phyloP scores from a whole-genome alignment of 2,113 vertebrate species.

The Cinclus mexicanus region DNA sequence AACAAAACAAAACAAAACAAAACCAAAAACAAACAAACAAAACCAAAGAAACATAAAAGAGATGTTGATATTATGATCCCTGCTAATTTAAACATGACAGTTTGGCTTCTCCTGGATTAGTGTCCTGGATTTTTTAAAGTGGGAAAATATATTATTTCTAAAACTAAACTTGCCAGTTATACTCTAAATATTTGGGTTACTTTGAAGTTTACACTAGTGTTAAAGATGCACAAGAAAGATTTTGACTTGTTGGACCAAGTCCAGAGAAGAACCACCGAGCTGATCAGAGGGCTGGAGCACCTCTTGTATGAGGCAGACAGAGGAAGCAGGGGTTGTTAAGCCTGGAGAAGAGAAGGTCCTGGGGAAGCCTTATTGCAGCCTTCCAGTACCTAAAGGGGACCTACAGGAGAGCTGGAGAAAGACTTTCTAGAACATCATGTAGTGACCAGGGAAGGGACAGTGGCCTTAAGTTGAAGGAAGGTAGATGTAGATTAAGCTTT shows the following conservation, averaged over 20 bases:
- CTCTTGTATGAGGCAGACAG: not conserved
- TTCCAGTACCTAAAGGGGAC: not conserved
- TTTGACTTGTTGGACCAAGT: not conserved
- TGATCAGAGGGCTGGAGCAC: not conserved
- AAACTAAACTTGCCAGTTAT: not conserved
- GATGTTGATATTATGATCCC: not conserved
- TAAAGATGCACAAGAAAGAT: not conserved
- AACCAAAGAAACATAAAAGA: not conserved
- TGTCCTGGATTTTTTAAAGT: not conserved
- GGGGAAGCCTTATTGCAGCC: not conserved
- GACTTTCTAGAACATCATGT: not conserved
- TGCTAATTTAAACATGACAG: not conserved
- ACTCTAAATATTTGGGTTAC: not conserved
- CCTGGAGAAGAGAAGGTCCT: not conserved
- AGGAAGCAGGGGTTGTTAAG: not conserved
- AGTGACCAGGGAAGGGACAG: not conserved
- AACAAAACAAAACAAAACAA: not conserved
- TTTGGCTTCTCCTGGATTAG: not conserved
- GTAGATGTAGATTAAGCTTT: not conserved
- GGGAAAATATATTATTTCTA: not conserved
- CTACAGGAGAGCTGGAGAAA: too few species aligned
- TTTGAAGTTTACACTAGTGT: not conserved
- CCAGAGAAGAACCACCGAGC: not conserved
- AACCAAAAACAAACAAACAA: not conserved
- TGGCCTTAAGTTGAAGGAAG: not conserved